These are phyloP conservation scores for Asobara japonica DNA, from an alignment of 1,140 invertebrate genomes.

Conservation along the genomic window DNA sequence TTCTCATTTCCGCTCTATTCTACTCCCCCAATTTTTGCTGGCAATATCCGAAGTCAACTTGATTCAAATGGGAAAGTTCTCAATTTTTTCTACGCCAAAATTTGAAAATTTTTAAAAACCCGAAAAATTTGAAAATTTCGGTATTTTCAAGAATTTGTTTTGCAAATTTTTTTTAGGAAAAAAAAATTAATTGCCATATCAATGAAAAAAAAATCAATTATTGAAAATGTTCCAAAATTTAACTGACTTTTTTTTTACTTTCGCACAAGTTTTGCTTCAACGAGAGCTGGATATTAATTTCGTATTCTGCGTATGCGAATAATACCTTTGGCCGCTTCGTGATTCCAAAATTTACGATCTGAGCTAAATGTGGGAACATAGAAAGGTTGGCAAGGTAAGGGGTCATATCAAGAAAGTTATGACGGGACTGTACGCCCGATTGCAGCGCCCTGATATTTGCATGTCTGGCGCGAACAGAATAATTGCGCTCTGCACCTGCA, in stretches of 20 bases:
- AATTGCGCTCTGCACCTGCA: constrained; percentile 45
- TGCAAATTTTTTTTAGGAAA: not conserved
- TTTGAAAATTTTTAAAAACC: too few species aligned
- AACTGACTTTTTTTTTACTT: too few species aligned
- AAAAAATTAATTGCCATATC: not conserved
- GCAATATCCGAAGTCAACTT: not conserved
- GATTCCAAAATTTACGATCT: not conserved
- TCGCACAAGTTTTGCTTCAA: too few species aligned
- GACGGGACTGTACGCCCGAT: constrained; percentile 25
- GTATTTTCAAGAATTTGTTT: not conserved
- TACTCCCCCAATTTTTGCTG: too few species aligned
- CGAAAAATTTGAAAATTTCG: too few species aligned
- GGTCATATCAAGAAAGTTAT: constrained; percentile 36
- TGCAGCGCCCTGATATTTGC: constrained; percentile 34
- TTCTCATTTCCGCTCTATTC: too few species aligned
- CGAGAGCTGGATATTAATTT: not conserved
- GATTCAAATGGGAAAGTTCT: too few species aligned
- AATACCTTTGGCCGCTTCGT: not conserved
- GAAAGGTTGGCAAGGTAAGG: not conserved
- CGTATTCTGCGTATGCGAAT: not conserved
- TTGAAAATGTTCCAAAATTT: too few species aligned
- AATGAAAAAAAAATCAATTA: too few species aligned
- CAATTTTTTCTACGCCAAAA: too few species aligned
- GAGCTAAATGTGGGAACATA: not conserved
- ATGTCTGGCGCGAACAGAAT: constrained; percentile 42